Evolutionary conservation across 2,888 invertebrate species (phyloP), one percentile per base, ranked within the genome.

Genomic region (Scaptomyza flava): DNA sequence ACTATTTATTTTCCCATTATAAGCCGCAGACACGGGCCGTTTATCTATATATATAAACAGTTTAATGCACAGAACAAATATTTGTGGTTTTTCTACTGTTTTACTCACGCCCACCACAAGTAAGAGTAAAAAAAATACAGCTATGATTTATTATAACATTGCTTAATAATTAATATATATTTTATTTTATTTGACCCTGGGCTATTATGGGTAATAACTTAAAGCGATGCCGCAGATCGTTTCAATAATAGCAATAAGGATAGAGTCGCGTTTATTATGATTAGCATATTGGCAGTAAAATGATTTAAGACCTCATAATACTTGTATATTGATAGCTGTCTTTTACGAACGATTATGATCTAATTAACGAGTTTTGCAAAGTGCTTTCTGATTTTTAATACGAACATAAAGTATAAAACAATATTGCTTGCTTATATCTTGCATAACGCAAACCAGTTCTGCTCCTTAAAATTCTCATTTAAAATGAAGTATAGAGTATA

Each of bases 1-100:
- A 7, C 17, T 34, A n/a, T 36, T 41, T 23, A 33, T 9, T 45
- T 9, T 23, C 8, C 14, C 12, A 31, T 45, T 42, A 41, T 14
- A 54, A 63, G 48, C 57, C 63, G 31, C 60, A 41, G 54, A 57
- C 53, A 58, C 53, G 68, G 64, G 73, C 48, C 8, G 17, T 17
- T 17, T 17, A 17, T 17, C 17, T 17, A 20, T 6, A 33, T 20
- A 11, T 41, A 8, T 12, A n/a, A n/a, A 51, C 38, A 41, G 8
- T 1, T 12, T 17, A 17, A 17, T 17, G 17, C 17, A 17, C 17
- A 17, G 17, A 17, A 17, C 17, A 17, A 17, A 17, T 17, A 1
- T 17, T 17, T 1, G 2, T 2, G 6, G 48, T 34, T 9, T 7
- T 20, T 34, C 1, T 20, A 34, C 8, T 3, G 3, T 45, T 14